A percentile compares a stretch with the other conserved stretches of the same genome.
phyloP scores from a whole-genome alignment of 2,888 invertebrate genomes.

The Chaitophorus viminalis region DNA sequence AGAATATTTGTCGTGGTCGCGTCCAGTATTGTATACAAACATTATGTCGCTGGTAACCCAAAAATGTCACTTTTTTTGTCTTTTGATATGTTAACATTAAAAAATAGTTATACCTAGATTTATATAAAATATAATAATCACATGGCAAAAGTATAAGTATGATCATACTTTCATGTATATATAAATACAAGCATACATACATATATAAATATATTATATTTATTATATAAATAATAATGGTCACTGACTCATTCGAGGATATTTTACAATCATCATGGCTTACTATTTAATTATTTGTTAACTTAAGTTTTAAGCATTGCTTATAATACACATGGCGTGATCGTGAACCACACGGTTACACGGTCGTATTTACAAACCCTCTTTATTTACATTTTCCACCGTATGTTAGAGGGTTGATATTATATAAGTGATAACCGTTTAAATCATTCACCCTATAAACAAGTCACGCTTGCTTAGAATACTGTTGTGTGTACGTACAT shows the following conservation, averaged over 20 bases:
- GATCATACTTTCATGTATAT: too few relatives aligned
- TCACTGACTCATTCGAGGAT: neutral
- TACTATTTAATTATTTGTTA: neutral
- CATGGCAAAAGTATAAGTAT: too few relatives aligned
- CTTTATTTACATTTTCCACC: slow-evolving; percentile 22
- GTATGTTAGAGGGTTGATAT: slow-evolving; percentile 30
- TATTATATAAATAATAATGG: too few relatives aligned
- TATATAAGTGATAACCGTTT: neutral
- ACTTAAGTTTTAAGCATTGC: neutral
- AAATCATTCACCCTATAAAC: slow-evolving; percentile 30
- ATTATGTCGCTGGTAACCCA: too few relatives aligned
- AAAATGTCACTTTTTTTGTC: too few relatives aligned
- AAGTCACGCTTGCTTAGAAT: neutral
- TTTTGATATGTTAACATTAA: too few relatives aligned
- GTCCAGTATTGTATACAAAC: too few relatives aligned
- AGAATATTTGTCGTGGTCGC: too few relatives aligned
- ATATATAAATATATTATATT: too few relatives aligned
- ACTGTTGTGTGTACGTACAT: too few relatives aligned
- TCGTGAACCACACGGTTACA: neutral
- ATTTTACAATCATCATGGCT: neutral
- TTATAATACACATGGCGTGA: neutral
- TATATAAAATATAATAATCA: too few relatives aligned
- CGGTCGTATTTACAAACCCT: neutral
- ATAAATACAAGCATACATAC: neutral
- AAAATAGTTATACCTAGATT: too few relatives aligned